Percentiles rank a stretch among this genome's conserved stretches.
These are phyloP conservation scores for Listronotus oregonensis DNA, from an alignment of 1,140 invertebrate genomes.

Conservation along the genomic window DNA sequence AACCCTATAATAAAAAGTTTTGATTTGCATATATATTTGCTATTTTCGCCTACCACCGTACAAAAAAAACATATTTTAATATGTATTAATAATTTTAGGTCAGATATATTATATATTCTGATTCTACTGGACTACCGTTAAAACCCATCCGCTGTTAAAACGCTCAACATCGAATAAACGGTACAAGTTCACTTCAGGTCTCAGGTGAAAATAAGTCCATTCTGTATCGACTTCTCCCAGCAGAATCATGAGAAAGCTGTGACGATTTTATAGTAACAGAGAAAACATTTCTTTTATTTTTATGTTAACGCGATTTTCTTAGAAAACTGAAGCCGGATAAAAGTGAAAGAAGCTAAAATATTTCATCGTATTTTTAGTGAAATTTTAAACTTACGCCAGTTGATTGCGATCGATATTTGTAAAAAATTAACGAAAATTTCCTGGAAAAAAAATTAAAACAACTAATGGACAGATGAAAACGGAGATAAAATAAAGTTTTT, in stretches of 20 bases:
- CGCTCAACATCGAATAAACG: constrained; percentile 4
- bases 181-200: constrained; percentile 15
- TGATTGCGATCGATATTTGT: no score
- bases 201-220: constrained; percentile 32
- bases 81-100: constrained; percentile 20
- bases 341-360: constrained; percentile 26
- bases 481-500: background rate
- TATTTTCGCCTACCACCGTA: no score
- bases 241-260: constrained; percentile 29
- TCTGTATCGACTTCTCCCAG: constrained; percentile 25
- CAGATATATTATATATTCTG: constrained; percentile 18
- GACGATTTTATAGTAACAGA: constrained; percentile 25
- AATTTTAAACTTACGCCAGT: background rate
- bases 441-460: background rate
- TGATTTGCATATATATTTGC: no score
- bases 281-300: constrained; percentile 7
- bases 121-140: background rate
- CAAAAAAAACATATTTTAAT: no score
- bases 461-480: background rate
- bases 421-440: background rate
- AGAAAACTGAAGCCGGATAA: constrained; percentile 2
- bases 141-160: constrained; percentile 6
- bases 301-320: constrained; percentile 14
- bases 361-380: constrained; percentile 9
- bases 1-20: no score